Conservation (phyloP, 37 sponge, comb jelly and placozoan species). For the Spongia lamella region DNA sequence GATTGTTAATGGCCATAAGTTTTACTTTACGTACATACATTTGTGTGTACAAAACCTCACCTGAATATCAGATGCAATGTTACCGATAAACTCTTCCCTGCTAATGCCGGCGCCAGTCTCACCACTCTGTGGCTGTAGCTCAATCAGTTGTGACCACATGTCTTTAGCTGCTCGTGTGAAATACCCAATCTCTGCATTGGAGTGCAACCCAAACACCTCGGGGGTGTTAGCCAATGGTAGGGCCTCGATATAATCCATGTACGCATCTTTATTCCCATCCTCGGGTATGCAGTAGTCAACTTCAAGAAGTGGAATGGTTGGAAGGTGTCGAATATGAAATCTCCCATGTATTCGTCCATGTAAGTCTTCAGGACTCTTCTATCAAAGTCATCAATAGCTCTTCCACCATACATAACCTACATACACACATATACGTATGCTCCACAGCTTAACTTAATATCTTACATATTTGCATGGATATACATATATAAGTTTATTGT, state of each 20-base stretch:
- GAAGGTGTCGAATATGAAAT: conserved; percentile 99
- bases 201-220: conserved; percentile 97
- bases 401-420: conserved; percentile 98
- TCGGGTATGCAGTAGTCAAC: conserved; percentile 94
- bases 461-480: too few species aligned
- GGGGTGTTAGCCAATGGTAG: conserved; percentile 97
- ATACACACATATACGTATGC: too few species aligned
- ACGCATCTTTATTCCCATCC: conserved; percentile 79
- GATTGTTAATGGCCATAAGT: too few species aligned
- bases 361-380: conserved; percentile 97
- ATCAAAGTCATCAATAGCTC: conserved; percentile 99
- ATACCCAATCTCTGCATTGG: conserved; percentile 99
- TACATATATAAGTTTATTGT: too few species aligned
- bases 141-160: conserved; percentile 93
- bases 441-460: too few species aligned
- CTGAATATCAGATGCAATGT: conserved; percentile 92
- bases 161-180: conserved; percentile 92
- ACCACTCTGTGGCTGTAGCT: conserved; percentile 97
- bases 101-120: conserved; percentile 82
- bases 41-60: too few species aligned
- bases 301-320: conserved; percentile 98
- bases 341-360: conserved; percentile 99
- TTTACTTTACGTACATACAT: too few species aligned
- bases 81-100: conserved; percentile 93
- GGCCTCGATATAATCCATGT: conserved; percentile 85